Base-by-base conservation (phyloP, 2,888 invertebrate species). In the Mycalesis mineus region DNA sequence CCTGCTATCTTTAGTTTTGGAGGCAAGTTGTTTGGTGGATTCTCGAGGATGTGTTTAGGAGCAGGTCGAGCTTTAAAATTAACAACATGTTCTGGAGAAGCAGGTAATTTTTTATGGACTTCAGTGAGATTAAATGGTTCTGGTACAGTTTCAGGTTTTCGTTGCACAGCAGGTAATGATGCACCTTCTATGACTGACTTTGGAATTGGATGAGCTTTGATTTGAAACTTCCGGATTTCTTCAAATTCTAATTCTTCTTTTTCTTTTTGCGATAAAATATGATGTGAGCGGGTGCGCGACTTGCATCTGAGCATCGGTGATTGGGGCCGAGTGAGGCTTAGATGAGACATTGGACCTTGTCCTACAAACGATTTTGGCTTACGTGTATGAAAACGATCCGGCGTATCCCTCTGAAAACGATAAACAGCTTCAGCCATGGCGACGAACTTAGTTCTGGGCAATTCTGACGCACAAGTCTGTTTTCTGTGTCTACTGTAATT, bases 151-250 rank as follows among this genome's bases (percentile, higher is more conserved):
- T 74, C 37, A 0, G 91, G 89, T 67, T 92, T 94, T 55, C 82
- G 91, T 0, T 78, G 72, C 0, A 91, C 81, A 47, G 88, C 84
- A 4, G 91, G 89, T n/a, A 91, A 82, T 60, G 80, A 74, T 58
- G 84, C 84, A 11, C 91, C 91, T 61, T 88, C 83, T 36, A 94
- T 77, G 2, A 93, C 91, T 60, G 90, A 91, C 65, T 88, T 89
- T 52, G 92, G 93, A 48, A 94, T 78, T 2, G 94, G 93, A 56
- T 92, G 87, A 0, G 94, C 93, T 77, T 93, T 94, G 29, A 94
- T 91, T 76, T 92, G 91, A 71, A 91, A 91, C 83, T 92, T 93
- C 70, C 91, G 92, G 8, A 92, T 88, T 74, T 94, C 92, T 72
- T 94, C 92, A 0, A 92, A 61, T 72, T 94, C 93, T 66, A 90